Evolutionary conservation across 2,797 vertebrate species (phyloP).

Genomic region (Uromys caudimaculatus): DNA sequence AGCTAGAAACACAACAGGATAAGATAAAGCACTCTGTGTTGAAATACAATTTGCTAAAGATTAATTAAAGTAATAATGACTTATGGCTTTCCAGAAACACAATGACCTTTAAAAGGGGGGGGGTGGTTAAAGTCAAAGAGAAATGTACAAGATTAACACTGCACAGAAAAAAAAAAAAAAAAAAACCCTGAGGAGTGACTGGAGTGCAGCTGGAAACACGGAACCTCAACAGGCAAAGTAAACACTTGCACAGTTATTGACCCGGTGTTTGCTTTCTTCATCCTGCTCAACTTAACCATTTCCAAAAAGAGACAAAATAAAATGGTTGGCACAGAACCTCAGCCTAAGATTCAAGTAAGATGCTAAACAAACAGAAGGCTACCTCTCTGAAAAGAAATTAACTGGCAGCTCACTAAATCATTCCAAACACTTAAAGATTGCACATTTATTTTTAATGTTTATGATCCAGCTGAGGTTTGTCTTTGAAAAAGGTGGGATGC

Average conservation of each 20-base stretch:
- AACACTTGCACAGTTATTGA: neutral
- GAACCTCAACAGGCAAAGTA: neutral
- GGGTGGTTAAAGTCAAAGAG: neutral
- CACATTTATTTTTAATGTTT: neutral
- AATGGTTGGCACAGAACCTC: neutral
- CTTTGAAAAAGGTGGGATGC: neutral
- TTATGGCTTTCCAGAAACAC: neutral
- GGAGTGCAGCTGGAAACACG: neutral
- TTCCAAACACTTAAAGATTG: neutral
- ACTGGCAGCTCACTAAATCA: neutral
- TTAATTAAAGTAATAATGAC: neutral
- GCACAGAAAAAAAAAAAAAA: neutral
- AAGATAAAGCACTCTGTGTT: neutral
- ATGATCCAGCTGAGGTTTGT: neutral
- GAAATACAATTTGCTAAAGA: neutral
- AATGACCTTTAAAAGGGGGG: neutral
- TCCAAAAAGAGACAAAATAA: neutral
- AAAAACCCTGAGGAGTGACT: accelerated
- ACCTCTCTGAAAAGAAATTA: neutral
- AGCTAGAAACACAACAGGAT: neutral
- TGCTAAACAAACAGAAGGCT: neutral
- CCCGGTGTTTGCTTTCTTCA: neutral
- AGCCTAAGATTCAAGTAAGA: neutral
- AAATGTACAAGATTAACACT: neutral
- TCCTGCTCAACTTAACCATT: neutral